Percentiles rank a stretch among this genome's conserved stretches.
phyloP scores from a whole-genome alignment of 2,797 vertebrate species.

The Amazonetta brasiliensis region DNA sequence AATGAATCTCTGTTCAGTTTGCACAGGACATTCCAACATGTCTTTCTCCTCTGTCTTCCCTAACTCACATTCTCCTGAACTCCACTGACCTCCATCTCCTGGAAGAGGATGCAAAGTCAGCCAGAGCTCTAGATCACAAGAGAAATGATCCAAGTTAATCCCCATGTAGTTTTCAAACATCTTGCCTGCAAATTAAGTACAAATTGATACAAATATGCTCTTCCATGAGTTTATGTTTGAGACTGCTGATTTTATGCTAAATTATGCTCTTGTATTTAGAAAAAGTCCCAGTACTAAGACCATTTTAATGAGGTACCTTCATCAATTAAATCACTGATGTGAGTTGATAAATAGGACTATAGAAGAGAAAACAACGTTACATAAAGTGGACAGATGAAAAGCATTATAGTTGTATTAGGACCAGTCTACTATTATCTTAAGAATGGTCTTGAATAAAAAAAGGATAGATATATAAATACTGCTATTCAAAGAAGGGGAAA shows the following conservation, averaged over 20 bases:
- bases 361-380: not conserved
- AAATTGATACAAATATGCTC: not conserved
- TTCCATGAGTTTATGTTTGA: not conserved
- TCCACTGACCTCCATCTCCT: not conserved
- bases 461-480: not conserved
- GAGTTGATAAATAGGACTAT: not conserved
- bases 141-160: not conserved
- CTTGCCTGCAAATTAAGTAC: not conserved
- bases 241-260: not conserved
- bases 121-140: not conserved
- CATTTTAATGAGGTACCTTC: not conserved
- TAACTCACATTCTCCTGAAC: not conserved
- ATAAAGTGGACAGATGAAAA: not conserved
- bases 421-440: not conserved
- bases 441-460: not conserved
- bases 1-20: not conserved
- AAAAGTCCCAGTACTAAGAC: not conserved
- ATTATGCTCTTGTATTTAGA: constrained; percentile 5
- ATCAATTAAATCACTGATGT: not conserved
- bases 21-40: not conserved
- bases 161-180: not conserved
- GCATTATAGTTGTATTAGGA: not conserved
- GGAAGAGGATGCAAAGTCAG: not conserved
- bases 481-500: not conserved
- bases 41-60: not conserved